These are phyloP conservation scores for Heliconius sara DNA, from an alignment of 2,888 invertebrate species.

Conservation along the genomic window DNA sequence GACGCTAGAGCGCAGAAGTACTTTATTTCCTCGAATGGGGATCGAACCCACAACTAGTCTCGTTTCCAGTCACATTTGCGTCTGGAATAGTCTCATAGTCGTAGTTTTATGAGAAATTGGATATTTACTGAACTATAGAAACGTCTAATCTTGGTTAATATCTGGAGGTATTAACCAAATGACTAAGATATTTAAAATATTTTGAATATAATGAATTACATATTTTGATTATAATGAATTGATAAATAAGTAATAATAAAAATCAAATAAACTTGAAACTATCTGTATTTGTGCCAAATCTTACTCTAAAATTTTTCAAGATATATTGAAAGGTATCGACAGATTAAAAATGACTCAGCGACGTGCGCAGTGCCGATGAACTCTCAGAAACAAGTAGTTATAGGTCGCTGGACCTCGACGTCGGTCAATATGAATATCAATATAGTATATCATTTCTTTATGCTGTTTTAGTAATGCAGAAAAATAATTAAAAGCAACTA, in stretches of 20 bases:
- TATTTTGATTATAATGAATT: neutral
- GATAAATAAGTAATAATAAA: neutral
- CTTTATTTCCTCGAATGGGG: too few relatives aligned
- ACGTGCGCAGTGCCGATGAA: constrained; percentile 21
- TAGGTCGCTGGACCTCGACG: constrained; percentile 19
- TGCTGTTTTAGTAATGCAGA: neutral
- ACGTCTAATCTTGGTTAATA: too few relatives aligned
- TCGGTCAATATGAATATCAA: neutral
- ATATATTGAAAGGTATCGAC: constrained; percentile 13
- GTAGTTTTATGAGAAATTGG: too few relatives aligned
- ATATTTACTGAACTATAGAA: too few relatives aligned
- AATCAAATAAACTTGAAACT: neutral
- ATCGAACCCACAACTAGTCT: too few relatives aligned
- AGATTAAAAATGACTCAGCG: constrained; percentile 18
- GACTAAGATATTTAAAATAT: too few relatives aligned
- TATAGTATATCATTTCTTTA: neutral
- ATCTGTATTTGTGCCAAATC: neutral
- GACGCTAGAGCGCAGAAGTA: too few relatives aligned
- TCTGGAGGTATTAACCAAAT: too few relatives aligned
- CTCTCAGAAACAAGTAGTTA: constrained; percentile 12
- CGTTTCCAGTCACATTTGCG: too few relatives aligned
- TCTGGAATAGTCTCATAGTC: too few relatives aligned
- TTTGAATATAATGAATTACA: too few relatives aligned
- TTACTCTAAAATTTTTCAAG: neutral
- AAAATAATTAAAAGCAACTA: neutral